Percentiles rank a stretch among this genome's conserved stretches.
These are phyloP conservation scores for Actinostola sp. DNA, from an alignment of 92 coral and sea anemone genomes.

Conservation along the genomic window DNA sequence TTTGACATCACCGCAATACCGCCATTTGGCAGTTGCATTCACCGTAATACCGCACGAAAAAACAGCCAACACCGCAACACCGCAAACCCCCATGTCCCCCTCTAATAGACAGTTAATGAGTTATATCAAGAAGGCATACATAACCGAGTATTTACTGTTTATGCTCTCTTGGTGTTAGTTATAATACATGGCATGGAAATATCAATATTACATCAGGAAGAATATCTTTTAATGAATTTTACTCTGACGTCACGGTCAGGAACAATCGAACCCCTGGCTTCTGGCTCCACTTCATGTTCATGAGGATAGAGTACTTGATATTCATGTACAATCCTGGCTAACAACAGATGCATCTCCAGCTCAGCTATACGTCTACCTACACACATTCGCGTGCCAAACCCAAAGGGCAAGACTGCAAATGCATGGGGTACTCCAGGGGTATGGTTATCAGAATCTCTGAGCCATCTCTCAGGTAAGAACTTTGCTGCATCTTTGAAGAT, in stretches of 20 bases:
- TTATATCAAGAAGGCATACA: too few relatives aligned
- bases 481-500: conserved; percentile 48
- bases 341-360: conserved; percentile 39
- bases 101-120: too few relatives aligned
- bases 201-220: too few relatives aligned
- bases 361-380: conserved; percentile 61
- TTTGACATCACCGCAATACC: too few relatives aligned
- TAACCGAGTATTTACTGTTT: too few relatives aligned
- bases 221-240: conserved; percentile 24
- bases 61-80: too few relatives aligned
- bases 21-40: too few relatives aligned
- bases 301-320: conserved; percentile 32
- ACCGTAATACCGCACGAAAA: too few relatives aligned
- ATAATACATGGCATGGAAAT: too few relatives aligned
- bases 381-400: conserved; percentile 72
- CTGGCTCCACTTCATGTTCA: conserved; percentile 29
- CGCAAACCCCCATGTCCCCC: too few relatives aligned
- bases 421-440: conserved; percentile 13
- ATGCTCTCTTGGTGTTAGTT: too few relatives aligned
- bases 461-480: conserved; percentile 79
- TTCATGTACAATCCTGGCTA: conserved; percentile 28
- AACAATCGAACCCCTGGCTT: conserved; percentile 6
- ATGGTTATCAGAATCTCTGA: conserved; percentile 33
- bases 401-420: conserved; percentile 62
- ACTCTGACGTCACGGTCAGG: conserved; percentile 55